These are phyloP conservation scores for Damaliscus lunatus DNA, from an alignment of 2,113 vertebrate genomes.

Conservation along the genomic window DNA sequence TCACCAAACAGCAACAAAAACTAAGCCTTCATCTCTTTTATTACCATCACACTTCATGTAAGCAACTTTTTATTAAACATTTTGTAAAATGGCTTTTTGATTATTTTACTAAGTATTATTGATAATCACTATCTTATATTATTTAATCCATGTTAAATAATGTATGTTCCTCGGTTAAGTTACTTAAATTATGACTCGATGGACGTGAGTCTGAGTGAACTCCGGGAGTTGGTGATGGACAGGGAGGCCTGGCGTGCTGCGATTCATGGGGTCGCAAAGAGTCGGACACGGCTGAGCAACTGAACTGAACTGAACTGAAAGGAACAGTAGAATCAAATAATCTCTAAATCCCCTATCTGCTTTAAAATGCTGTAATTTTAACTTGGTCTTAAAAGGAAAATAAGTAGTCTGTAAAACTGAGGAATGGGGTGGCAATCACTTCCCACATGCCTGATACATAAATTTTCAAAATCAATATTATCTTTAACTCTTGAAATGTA, in stretches of 20 bases:
- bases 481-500: slow-evolving; percentile 18
- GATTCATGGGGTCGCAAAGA: no score
- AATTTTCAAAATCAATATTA: slow-evolving; percentile 5
- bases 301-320: background rate
- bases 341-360: background rate
- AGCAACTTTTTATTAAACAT: background rate
- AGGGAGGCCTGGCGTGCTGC: no score
- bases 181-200: background rate
- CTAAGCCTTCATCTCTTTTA: background rate
- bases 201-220: no score
- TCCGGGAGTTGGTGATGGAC: no score
- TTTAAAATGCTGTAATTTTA: slow-evolving; percentile 10
- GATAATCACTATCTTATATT: background rate
- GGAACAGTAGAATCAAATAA: background rate
- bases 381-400: background rate
- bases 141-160: background rate
- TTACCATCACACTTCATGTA: background rate
- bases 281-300: no score
- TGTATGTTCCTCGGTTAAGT: background rate
- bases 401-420: background rate
- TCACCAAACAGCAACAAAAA: background rate
- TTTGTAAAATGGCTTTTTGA: background rate
- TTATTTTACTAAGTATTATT: background rate
- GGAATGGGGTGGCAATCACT: background rate
- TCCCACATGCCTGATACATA: background rate